These are phyloP conservation scores for Dynastes tityus DNA, from an alignment of 2,888 invertebrate species.

Conservation along the genomic window DNA sequence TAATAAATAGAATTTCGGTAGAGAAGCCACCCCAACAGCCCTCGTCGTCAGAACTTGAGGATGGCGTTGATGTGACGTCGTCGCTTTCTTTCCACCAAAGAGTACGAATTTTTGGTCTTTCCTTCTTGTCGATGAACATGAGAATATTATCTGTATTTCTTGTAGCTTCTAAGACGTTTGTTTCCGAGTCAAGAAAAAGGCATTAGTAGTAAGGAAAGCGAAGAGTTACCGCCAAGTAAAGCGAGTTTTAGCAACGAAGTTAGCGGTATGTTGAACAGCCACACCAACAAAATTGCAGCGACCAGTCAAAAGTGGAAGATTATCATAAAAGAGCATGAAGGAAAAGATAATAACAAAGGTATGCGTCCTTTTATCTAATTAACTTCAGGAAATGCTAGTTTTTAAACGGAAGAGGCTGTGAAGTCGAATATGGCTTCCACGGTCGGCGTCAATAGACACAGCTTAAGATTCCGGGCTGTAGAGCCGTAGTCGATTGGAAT, in stretches of 20 bases:
- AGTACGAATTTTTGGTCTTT: neutral
- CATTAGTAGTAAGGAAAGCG: neutral
- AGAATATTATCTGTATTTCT: neutral
- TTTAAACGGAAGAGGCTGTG: too few relatives aligned
- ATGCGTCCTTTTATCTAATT: too few relatives aligned
- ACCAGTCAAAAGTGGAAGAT: conserved; percentile 58
- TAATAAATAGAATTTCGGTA: neutral
- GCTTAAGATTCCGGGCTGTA: too few relatives aligned
- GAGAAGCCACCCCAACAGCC: neutral
- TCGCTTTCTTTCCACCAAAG: conserved; percentile 14
- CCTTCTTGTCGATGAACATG: neutral
- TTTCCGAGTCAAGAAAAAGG: conserved; percentile 7
- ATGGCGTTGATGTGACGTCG: neutral
- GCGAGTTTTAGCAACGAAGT: neutral
- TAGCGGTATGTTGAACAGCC: neutral
- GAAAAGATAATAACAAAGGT: neutral
- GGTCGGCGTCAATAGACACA: too few relatives aligned
- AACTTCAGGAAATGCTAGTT: too few relatives aligned
- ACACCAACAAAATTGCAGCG: neutral
- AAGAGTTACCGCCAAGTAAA: neutral
- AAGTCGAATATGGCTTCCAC: too few relatives aligned
- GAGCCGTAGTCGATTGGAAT: too few relatives aligned
- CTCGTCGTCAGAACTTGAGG: neutral
- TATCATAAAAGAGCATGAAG: conserved; percentile 57
- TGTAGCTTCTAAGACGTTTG: conserved; percentile 4